A percentile compares a stretch with the other conserved stretches of the same genome.
Evolutionary conservation across 23 tunicate genomes (phyloP).

Genomic region (Halocynthia roretzi): DNA sequence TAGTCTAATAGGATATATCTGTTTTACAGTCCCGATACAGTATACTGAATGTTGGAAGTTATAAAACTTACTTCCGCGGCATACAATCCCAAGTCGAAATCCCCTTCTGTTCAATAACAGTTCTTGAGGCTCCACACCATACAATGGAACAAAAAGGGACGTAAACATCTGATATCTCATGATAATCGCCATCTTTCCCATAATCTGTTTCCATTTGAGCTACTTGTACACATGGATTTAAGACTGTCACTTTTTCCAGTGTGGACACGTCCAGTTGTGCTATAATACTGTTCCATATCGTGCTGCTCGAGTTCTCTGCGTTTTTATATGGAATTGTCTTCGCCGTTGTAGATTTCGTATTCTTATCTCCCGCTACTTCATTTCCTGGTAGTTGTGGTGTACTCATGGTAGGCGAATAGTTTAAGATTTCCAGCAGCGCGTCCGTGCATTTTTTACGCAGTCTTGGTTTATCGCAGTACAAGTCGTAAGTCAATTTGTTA

Average conservation of each 20-base stretch:
- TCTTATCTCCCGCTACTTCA: not conserved
- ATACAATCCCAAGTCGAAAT: not conserved
- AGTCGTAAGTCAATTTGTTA: slow-evolving; percentile 34
- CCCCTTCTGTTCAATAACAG: slow-evolving; percentile 11
- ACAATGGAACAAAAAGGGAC: slow-evolving; percentile 17
- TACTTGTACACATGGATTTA: slow-evolving; percentile 13
- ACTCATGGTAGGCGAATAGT: not conserved
- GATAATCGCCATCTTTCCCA: slow-evolving; percentile 14
- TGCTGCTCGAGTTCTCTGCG: not conserved
- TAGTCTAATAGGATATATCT: too few species aligned
- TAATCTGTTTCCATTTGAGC: slow-evolving; percentile 11
- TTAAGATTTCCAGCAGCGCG: not conserved
- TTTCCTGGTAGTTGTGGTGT: too few species aligned
- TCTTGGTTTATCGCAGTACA: slow-evolving; percentile 1
- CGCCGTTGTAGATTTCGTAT: not conserved
- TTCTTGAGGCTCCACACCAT: slow-evolving; percentile 24
- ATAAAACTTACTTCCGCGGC: slow-evolving; percentile 1
- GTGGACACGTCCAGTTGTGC: not conserved
- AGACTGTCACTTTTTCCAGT: not conserved
- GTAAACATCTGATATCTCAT: not conserved
- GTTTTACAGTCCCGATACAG: too few species aligned
- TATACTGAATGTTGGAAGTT: too few species aligned
- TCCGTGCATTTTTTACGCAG: slow-evolving; percentile 7
- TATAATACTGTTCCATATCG: not conserved
- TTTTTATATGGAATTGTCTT: not conserved